These are phyloP conservation scores for Melieria picta DNA, from an alignment of 2,888 invertebrate species.

Conservation along the genomic window DNA sequence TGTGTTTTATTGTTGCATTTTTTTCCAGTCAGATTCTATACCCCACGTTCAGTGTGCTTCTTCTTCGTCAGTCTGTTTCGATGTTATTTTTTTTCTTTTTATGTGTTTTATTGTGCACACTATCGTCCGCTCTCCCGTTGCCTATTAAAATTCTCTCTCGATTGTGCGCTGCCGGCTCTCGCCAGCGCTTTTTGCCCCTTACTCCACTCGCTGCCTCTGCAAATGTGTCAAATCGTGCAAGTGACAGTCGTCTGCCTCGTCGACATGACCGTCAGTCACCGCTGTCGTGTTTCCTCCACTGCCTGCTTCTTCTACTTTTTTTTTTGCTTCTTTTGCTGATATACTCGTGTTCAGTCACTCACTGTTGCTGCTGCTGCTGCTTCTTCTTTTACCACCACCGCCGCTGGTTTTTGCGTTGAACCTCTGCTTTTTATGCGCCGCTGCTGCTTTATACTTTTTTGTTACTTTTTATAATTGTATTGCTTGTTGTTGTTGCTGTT, in stretches of 20 bases:
- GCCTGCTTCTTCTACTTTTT: too few relatives aligned
- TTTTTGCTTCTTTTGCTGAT: constrained; percentile 1
- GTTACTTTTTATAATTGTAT: neutral
- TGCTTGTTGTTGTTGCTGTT: constrained; percentile 17
- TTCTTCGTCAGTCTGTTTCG: too few relatives aligned
- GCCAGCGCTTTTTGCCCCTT: too few relatives aligned
- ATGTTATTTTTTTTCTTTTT: too few relatives aligned
- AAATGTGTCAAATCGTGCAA: neutral
- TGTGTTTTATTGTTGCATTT: too few relatives aligned
- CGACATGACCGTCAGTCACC: neutral
- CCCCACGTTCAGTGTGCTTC: too few relatives aligned
- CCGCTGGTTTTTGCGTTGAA: neutral
- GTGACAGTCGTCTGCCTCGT: constrained; percentile 4
- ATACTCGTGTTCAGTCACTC: constrained; percentile 14
- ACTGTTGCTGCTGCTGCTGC: constrained; percentile 10
- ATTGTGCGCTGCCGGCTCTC: neutral
- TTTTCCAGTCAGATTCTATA: too few relatives aligned
- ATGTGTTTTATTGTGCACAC: too few relatives aligned
- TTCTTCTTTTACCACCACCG: constrained; percentile 18
- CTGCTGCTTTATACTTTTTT: neutral
- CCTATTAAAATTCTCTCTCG: neutral
- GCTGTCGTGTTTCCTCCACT: neutral
- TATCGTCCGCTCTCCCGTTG: too few relatives aligned
- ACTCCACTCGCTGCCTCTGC: neutral
- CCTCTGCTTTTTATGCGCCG: too few relatives aligned